A percentile compares a stretch with the other conserved stretches of the same genome.
Evolutionary conservation across 2,797 vertebrate species (phyloP).

Genomic region (Etheostoma nigrum): DNA sequence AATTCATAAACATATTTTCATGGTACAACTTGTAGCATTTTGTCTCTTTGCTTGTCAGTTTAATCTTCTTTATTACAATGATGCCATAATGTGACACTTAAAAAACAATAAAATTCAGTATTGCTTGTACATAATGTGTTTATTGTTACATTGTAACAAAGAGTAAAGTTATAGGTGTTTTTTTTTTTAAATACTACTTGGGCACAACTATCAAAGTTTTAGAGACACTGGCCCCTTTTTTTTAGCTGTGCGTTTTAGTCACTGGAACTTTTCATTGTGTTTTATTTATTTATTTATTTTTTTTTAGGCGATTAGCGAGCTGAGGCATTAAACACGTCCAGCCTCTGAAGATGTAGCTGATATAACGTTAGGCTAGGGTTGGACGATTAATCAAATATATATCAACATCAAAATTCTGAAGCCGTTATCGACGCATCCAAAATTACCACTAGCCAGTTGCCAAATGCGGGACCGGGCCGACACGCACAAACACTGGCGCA

Average conservation of each 20-base stretch:
- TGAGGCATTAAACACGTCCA: slow-evolving; percentile 55
- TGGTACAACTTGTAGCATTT: background rate
- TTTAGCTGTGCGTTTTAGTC: slow-evolving; percentile 34
- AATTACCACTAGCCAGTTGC: too few species aligned
- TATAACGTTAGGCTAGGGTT: slow-evolving; percentile 44
- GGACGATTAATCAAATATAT: too few species aligned
- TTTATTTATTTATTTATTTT: background rate
- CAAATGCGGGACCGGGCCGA: too few species aligned
- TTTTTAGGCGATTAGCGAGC: slow-evolving; percentile 59
- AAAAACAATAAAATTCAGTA: background rate
- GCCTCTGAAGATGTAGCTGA: slow-evolving; percentile 70
- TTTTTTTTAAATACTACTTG: background rate
- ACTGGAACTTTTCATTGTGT: slow-evolving; percentile 54
- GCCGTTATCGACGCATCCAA: too few species aligned
- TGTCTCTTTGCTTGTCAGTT: background rate
- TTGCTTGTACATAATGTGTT: background rate
- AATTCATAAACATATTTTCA: background rate
- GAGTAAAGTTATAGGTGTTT: background rate
- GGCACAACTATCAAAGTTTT: slow-evolving; percentile 9
- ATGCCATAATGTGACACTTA: background rate
- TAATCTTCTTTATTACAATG: background rate
- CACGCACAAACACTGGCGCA: too few species aligned
- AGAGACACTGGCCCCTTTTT: slow-evolving; percentile 12
- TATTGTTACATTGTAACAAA: background rate
- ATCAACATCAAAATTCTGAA: too few species aligned